Evolutionary conservation across 2,888 invertebrate species (phyloP).

Genomic region (Xylota sylvarum): DNA sequence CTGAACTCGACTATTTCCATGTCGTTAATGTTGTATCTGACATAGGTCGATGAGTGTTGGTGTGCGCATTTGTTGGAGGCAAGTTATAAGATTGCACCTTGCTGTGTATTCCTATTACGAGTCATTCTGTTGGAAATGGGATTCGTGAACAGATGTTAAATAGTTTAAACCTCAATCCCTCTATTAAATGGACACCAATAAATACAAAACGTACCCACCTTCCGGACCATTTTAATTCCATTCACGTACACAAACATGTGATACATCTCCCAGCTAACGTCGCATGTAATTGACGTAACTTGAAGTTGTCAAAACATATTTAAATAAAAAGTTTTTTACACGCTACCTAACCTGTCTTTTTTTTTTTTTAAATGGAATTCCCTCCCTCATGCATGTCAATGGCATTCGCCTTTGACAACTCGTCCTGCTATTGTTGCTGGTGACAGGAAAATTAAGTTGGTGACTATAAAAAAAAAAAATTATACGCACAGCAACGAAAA

Average conservation of each 20-base stretch:
- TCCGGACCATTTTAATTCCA: not conserved
- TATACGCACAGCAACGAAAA: not conserved
- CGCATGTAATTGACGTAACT: conserved; percentile 7
- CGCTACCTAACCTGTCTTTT: not conserved
- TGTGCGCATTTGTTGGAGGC: too few species aligned
- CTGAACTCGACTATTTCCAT: too few species aligned
- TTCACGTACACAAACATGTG: not conserved
- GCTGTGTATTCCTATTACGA: too few species aligned
- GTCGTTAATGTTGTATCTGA: too few species aligned
- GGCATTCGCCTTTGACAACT: conserved; percentile 1
- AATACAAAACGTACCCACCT: not conserved
- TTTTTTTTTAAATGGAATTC: not conserved
- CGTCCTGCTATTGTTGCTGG: not conserved
- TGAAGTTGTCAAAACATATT: not conserved
- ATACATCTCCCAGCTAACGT: not conserved
- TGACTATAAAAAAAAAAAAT: not conserved
- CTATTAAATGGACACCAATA: not conserved
- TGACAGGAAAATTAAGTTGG: not conserved
- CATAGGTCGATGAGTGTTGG: too few species aligned
- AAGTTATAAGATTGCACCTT: too few species aligned
- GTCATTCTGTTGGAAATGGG: too few species aligned
- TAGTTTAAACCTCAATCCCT: too few species aligned
- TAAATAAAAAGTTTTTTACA: not conserved
- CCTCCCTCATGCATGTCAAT: conserved; percentile 4
- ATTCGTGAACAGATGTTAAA: too few species aligned